Evolutionary conservation across 1,140 invertebrate species (phyloP), one percentile per base, ranked within the genome.

Genomic region (Orchesella cincta): DNA sequence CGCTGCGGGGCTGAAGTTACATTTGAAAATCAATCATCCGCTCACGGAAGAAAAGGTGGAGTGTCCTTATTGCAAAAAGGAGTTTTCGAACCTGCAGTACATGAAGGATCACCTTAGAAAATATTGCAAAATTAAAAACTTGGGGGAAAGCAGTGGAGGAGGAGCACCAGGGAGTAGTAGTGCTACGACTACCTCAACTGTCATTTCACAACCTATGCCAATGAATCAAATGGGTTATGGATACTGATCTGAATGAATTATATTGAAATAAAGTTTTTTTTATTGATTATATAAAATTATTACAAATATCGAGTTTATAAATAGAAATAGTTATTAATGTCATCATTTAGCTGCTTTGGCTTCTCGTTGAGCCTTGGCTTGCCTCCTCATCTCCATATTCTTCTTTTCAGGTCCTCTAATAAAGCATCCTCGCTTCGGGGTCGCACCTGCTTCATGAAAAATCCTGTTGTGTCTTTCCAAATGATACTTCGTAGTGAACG

Each of bases 401-500:
- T 57, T 57, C 54, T 12, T 57, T 57, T 57, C 54, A 12, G 54
- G 54, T 57, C 54, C 54, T 23, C n/a, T 16, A 5, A 57, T 23
- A 57, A 18, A 57, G 26, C 12, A 18, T 23, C 26, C 26, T 23
- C 54, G 54, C 26, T 57, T 57, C 14, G 54, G 54, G 26, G 12
- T 57, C 54, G 54, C 54, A 3, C 54, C 54, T 5, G 54, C 12
- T 26, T 57, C 54, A 23, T 57, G 54, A 23, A 18, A 57, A 57
- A 57, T 57, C 54, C 23, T 57, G 54, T 18, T 57, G 54, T 57
- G 54, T 23, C 54, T 57, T 23, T 57, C 54, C 23, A 57, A 57
- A 57, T 57, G 54, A 23, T 57, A 23, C 23, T 57, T 57, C 54
- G 12, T 57, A 12, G 54, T 23, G n/a, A 57, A 57, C 12, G 14